Evolutionary conservation across 2,888 invertebrate species (phyloP), one percentile per base, ranked within the genome.

Genomic region (Leptopterna dolabrata): DNA sequence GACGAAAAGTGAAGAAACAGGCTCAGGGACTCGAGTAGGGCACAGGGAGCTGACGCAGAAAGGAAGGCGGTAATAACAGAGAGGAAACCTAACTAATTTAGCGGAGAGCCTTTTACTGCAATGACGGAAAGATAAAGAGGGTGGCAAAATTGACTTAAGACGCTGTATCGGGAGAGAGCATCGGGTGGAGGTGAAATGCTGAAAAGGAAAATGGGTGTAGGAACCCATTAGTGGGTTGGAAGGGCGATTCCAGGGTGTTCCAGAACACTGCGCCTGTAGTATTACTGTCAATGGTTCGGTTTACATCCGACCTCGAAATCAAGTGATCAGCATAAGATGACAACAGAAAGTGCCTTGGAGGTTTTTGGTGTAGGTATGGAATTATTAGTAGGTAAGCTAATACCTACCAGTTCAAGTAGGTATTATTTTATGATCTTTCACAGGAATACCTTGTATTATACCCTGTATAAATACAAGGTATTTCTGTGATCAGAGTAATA

Each of bases 81-180:
- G 81, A 81, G 81, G 55, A 55, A 81, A 51, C 55, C 27, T 81
- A 81, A 81, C 51, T 55, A 47, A 81, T 30, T 81, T 81, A 81
- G 81, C 81, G 30, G 30, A 30, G 30, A 81, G 55, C 81, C 81
- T 81, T 78, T 81, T 81, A 81, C 81, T 51, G 81, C 16, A 81
- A 81, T 81, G 81, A 81, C 55, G 81, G 81, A 81, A n/a, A 30
- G 30, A 47, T 27, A 78, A 78, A 55, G 81, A 81, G 81, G 51
- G 81, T 55, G 45, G 55, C 29, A 19, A 81, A 81, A 81, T 81
- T 81, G 81, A 81, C 81, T 78, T 78, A 78, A 43, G 43, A 36
- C 19, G 78, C 78, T 78, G 45, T 78, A 78, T 76, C 24, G 70
- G 63, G 76, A 36, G 29, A 30, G 76, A 3, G 36, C 36, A 36